These are phyloP conservation scores for Penelope pileata DNA, from an alignment of 2,113 vertebrate genomes.

Conservation along the genomic window DNA sequence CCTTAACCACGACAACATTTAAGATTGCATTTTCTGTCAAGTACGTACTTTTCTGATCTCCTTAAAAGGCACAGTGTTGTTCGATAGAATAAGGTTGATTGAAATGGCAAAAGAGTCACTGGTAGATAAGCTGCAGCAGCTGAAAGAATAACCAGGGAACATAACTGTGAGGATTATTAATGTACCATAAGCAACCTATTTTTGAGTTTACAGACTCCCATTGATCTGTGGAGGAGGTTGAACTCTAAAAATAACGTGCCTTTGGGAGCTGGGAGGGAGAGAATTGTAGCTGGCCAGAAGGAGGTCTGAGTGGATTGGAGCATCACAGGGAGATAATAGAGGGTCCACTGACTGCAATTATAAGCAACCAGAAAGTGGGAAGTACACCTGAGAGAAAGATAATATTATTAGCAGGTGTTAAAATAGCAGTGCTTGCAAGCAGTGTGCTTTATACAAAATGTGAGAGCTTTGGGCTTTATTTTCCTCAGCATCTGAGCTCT, in stretches of 20 bases:
- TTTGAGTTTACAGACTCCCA: conserved; percentile 57
- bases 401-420: not conserved
- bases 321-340: conserved; percentile 18
- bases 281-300: not conserved
- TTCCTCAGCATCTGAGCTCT: not conserved
- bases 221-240: conserved; percentile 54
- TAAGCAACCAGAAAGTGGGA: not conserved
- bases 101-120: not conserved
- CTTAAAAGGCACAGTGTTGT: not conserved
- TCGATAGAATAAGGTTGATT: not conserved
- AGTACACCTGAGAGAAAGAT: conserved; percentile 4
- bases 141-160: conserved; percentile 44
- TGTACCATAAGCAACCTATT: conserved; percentile 40
- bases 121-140: conserved; percentile 24
- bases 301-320: conserved; percentile 23
- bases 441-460: not conserved
- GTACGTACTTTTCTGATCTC: not conserved
- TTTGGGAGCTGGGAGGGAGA: conserved; percentile 6
- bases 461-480: not conserved
- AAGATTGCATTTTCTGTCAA: not conserved
- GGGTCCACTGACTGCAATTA: conserved; percentile 18
- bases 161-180: conserved; percentile 44
- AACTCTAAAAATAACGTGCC: conserved; percentile 25
- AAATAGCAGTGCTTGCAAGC: conserved; percentile 5
- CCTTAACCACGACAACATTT: not conserved